Conservation (phyloP, 2,888 invertebrate genomes). For the Sarcophaga variegata region DNA sequence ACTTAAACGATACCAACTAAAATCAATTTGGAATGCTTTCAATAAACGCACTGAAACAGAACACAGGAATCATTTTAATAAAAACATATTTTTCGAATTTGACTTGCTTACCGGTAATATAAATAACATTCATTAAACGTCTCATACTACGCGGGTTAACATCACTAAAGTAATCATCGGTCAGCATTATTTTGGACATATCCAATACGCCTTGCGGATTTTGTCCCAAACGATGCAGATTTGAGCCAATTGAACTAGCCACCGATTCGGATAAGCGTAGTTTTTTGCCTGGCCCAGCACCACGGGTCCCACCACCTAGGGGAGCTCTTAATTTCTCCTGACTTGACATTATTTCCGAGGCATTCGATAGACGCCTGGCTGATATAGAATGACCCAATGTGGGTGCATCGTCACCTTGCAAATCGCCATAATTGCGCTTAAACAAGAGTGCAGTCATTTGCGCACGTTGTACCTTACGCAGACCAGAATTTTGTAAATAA, state of each 20-base stretch:
- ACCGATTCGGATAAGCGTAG: conserved; percentile 93
- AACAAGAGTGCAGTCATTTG: conserved; percentile 88
- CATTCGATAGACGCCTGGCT: conserved; percentile 89
- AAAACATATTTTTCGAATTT: background rate
- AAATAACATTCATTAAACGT: conserved; percentile 97
- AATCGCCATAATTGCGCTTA: conserved; percentile 79
- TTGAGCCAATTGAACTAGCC: conserved; percentile 95
- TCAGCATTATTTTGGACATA: conserved; percentile 91
- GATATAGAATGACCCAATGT: conserved; percentile 84
- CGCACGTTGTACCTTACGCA: conserved; percentile 93
- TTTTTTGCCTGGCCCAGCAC: conserved; percentile 84
- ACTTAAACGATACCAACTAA: conserved; percentile 98
- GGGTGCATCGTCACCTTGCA: conserved; percentile 79
- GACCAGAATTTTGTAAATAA: conserved; percentile 97
- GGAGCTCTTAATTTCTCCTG: conserved; percentile 87
- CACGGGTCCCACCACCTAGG: conserved; percentile 80
- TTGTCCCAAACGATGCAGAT: conserved; percentile 89
- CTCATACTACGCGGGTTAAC: conserved; percentile 99
- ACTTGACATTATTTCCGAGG: conserved; percentile 91
- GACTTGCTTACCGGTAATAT: conserved; percentile 90
- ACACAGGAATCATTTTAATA: background rate
- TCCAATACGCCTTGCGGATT: conserved; percentile 84
- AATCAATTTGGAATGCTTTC: conserved; percentile 99
- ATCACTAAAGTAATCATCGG: conserved; percentile 99
- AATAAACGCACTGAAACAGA: conserved; percentile 91